Base-by-base conservation (phyloP, 2,113 vertebrate genomes). In the Cottus gobio region DNA sequence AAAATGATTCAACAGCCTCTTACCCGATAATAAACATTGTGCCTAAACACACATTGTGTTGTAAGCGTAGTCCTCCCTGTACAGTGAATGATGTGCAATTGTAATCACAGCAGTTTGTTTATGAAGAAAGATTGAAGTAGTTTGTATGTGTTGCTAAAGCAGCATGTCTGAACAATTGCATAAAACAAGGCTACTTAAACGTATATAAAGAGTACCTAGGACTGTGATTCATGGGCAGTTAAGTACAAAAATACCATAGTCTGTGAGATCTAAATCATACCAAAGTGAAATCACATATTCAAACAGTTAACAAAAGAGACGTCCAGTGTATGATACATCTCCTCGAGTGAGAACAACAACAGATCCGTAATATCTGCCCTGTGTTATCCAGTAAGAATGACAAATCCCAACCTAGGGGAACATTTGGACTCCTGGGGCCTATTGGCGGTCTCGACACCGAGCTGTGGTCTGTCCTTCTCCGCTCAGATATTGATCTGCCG, bases 401-500 rank as follows among this genome's bases (percentile, higher is more conserved):
- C 83, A 85, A 88, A 84, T 89, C 71, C 69, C 66, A 85, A 79
- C 74, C 77, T 56, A 42, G 37, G 79, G 82, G 79, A 79, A 67
- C 31, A 71, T 75, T 85, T 84, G 67, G 89, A 83, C 88, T 84
- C 78, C 30, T 7, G 84, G 66, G 77, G 84, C 80, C 89, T 84
- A 84, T 84, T 82, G 77, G 77, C 44, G 36, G 73, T 78, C 82
- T 82, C 56, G 39, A 86, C 84, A 66, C 77, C 69, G 79, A 85
- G 82, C 85, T 83, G 80, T 77, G 71, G 73, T 87, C 83, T 88
- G 79, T 83, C 79, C 78, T 54, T 84, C 73, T 90, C 79, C 77
- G 63, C 88, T 87, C 58, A 74, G 61, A 71, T 89, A 91, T 93
- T 42, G 91, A 94, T 93, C 86, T 75, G 57, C 83, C 30, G 82